A percentile compares a stretch with the other conserved stretches of the same genome.
Conservation (phyloP, 2,797 vertebrate species). For the Sebastes cheni region DNA sequence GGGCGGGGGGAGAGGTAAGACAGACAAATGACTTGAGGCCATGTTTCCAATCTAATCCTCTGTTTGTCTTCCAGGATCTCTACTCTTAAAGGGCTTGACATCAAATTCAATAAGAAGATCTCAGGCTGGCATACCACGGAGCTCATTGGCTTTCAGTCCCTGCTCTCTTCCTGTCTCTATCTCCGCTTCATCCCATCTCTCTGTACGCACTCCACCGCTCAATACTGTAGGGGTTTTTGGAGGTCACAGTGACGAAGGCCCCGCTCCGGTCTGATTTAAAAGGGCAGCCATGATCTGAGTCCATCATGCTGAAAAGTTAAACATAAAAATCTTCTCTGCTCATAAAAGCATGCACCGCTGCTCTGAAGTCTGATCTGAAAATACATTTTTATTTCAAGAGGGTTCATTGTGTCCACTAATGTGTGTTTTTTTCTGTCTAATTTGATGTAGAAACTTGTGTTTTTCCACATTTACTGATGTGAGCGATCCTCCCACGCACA, state of each 20-base stretch:
- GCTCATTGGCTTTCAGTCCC: slow-evolving; percentile 67
- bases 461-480: neutral
- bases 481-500: neutral
- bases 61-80: slow-evolving; percentile 78
- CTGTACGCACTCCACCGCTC: slow-evolving; percentile 26
- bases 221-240: slow-evolving; percentile 46
- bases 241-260: slow-evolving; percentile 51
- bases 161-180: slow-evolving; percentile 38
- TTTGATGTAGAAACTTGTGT: neutral
- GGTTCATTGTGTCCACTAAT: neutral
- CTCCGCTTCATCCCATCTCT: slow-evolving; percentile 42
- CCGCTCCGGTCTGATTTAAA: slow-evolving; percentile 55
- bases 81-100: slow-evolving; percentile 74
- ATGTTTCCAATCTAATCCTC: slow-evolving; percentile 77
- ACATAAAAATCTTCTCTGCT: neutral
- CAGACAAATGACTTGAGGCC: slow-evolving; percentile 65
- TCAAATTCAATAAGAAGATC: slow-evolving; percentile 77
- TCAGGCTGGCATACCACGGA: slow-evolving; percentile 50
- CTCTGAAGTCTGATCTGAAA: neutral
- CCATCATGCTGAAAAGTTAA: slow-evolving; percentile 25
- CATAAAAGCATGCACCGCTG: neutral
- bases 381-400: neutral
- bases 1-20: slow-evolving; percentile 43
- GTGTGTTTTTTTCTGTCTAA: neutral
- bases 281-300: slow-evolving; percentile 44